These are phyloP conservation scores for Esox lucius DNA, from an alignment of 2,797 vertebrate species.

Conservation along the genomic window DNA sequence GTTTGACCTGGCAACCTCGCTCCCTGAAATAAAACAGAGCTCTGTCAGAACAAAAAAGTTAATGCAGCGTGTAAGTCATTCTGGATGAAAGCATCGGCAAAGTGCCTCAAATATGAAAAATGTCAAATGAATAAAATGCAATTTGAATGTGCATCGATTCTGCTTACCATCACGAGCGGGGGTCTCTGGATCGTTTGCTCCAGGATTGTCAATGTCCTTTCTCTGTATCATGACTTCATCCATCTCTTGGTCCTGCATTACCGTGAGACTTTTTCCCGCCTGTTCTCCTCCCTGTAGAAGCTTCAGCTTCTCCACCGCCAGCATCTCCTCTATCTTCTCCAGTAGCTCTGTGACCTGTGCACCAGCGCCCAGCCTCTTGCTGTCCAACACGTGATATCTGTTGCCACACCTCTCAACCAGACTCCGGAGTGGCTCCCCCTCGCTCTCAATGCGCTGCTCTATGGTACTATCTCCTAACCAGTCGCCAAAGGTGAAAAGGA, in stretches of 20 bases:
- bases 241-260: neutral
- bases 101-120: neutral
- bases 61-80: neutral
- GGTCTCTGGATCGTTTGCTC: slow-evolving; percentile 9
- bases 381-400: slow-evolving; percentile 71
- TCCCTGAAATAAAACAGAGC: slow-evolving; percentile 41
- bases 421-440: slow-evolving; percentile 56
- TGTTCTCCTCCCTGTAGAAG: slow-evolving; percentile 20
- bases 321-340: slow-evolving; percentile 57
- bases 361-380: slow-evolving; percentile 38
- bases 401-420: slow-evolving; percentile 66
- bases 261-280: slow-evolving; percentile 19
- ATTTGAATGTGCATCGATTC: neutral
- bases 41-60: neutral
- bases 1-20: slow-evolving; percentile 1
- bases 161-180: slow-evolving; percentile 46
- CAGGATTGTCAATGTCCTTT: neutral
- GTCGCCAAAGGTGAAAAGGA: slow-evolving; percentile 71
- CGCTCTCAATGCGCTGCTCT: slow-evolving; percentile 66
- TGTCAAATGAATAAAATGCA: neutral
- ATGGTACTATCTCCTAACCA: slow-evolving; percentile 60
- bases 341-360: slow-evolving; percentile 62
- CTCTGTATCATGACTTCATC: neutral
- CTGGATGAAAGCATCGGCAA: neutral
- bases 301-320: slow-evolving; percentile 38